phyloP scores from a whole-genome alignment of 2,797 vertebrate species.

The Pangasius sanitwongsei region DNA sequence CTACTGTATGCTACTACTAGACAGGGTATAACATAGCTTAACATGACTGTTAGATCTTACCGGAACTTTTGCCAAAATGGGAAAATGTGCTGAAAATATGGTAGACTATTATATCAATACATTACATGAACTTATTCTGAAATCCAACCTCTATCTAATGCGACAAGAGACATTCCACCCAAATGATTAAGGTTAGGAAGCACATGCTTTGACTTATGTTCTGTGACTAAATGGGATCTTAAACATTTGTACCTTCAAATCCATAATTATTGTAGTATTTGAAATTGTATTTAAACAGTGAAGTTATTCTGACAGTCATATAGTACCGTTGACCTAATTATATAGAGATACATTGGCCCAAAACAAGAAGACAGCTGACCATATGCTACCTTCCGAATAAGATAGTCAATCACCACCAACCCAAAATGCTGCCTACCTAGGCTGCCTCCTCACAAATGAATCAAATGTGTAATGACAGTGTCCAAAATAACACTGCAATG shows the following conservation, averaged over 20 bases:
- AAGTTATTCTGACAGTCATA: not conserved
- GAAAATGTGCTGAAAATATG: not conserved
- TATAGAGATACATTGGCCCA: not conserved
- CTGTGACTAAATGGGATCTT: not conserved
- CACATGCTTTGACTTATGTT: not conserved
- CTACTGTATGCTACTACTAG: not conserved
- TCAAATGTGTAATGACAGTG: not conserved
- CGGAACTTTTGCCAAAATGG: no score
- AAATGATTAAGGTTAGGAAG: not conserved
- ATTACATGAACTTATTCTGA: not conserved
- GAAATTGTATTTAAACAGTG: not conserved
- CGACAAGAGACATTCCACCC: not conserved
- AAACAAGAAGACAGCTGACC: not conserved
- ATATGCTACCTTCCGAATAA: not conserved
- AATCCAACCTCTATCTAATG: not conserved
- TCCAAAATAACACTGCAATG: not conserved
- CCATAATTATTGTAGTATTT: not conserved
- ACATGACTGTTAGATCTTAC: not conserved
- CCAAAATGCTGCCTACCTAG: not conserved
- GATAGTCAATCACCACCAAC: not conserved
- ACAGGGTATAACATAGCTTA: not conserved
- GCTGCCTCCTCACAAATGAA: not conserved
- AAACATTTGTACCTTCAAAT: not conserved
- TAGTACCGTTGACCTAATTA: not conserved
- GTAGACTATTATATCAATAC: not conserved